Conservation (phyloP, 2,113 vertebrate species). For the Bubo bubo region DNA sequence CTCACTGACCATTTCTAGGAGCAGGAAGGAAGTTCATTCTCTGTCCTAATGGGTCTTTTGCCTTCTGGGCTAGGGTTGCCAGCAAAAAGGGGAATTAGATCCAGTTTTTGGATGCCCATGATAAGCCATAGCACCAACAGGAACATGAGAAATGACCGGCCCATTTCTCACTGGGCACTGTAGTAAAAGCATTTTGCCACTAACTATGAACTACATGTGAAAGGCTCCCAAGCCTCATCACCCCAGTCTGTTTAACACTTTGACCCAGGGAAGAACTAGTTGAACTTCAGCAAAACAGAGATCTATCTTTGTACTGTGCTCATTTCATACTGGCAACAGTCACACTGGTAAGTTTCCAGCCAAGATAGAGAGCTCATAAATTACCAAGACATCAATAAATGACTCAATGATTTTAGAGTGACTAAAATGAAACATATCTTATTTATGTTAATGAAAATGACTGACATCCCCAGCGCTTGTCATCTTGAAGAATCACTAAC, state of each 20-base stretch:
- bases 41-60: not conserved
- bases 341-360: not conserved
- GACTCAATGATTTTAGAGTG: conserved; percentile 63
- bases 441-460: conserved; percentile 68
- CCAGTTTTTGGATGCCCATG: not conserved
- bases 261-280: not conserved
- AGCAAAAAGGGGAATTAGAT: not conserved
- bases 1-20: not conserved
- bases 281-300: not conserved
- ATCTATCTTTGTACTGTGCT: not conserved
- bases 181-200: not conserved
- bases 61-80: not conserved
- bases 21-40: not conserved
- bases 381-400: conserved; percentile 60
- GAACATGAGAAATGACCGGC: not conserved
- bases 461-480: conserved; percentile 13
- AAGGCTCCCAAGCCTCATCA: not conserved
- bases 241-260: not conserved
- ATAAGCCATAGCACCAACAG: not conserved
- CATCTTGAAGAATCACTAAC: conserved; percentile 50
- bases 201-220: not conserved
- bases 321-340: conserved; percentile 8
- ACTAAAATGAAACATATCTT: conserved; percentile 61
- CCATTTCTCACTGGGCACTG: not conserved
- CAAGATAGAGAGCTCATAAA: conserved; percentile 42